These are phyloP conservation scores for Drosophila bunnanda DNA, from an alignment of 2,888 invertebrate species.

Conservation along the genomic window DNA sequence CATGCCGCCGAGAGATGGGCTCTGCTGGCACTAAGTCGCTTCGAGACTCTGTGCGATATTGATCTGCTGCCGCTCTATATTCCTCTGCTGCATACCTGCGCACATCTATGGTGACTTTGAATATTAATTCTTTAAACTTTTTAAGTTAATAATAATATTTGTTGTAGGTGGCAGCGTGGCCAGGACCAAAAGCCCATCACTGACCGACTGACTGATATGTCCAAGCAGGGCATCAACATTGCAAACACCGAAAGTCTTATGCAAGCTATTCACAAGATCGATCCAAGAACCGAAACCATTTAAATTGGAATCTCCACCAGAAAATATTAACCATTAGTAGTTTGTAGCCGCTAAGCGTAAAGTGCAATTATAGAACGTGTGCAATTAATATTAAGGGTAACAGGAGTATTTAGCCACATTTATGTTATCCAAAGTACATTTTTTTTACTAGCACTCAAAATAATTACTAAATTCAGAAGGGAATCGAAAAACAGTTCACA, in stretches of 20 bases:
- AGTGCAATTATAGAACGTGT: constrained; percentile 72
- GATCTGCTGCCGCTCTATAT: constrained; percentile 89
- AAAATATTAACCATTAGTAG: constrained; percentile 8
- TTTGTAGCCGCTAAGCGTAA: constrained; percentile 55
- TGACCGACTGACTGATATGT: constrained; percentile 87
- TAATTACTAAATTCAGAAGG: not conserved
- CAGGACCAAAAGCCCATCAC: constrained; percentile 87
- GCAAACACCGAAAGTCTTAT: constrained; percentile 87
- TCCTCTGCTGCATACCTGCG: constrained; percentile 89
- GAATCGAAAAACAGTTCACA: not conserved
- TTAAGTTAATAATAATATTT: not conserved
- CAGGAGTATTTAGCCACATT: constrained; percentile 9
- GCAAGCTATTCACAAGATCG: constrained; percentile 88
- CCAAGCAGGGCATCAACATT: constrained; percentile 88
- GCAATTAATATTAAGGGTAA: constrained; percentile 60
- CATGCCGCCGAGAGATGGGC: constrained; percentile 89
- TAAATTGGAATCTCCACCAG: constrained; percentile 67
- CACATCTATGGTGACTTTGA: constrained; percentile 87
- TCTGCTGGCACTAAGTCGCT: constrained; percentile 88
- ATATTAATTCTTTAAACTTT: fast-evolving
- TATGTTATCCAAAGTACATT: constrained; percentile 11
- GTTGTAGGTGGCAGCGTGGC: constrained; percentile 87
- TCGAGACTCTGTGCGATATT: constrained; percentile 89
- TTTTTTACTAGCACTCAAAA: not conserved
- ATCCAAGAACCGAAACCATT: constrained; percentile 84